Base-by-base conservation (phyloP, 2,888 invertebrate genomes). In the Cerceris rybyensis region DNA sequence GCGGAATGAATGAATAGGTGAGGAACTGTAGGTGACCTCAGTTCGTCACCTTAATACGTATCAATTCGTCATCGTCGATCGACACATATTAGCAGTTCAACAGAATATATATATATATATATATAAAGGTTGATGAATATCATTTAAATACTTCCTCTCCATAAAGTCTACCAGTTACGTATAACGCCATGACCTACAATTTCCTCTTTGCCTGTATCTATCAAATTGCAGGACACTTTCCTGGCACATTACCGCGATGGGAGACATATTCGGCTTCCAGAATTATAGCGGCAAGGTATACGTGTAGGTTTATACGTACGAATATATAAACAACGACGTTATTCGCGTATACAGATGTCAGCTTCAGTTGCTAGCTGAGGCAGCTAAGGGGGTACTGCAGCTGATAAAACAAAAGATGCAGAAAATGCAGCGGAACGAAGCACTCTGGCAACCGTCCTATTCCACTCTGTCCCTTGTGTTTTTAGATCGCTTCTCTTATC, bases 361-460 rank as follows among this genome's bases (percentile, higher is more conserved):
- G 75, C 46, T 68, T 64, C 82, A 78, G 66, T 79, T 74, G 82
- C 64, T 82, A 17, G 69, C 67, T 71, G 59, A 60, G 63, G 69
- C 58, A 46, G 66, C 68, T 70, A 72, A 82, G 74, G 60, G 65
- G 67, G 66, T 28, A 60, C 57, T 69, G 74, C 65, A 67, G 67
- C 66, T 71, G 81, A 82, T 82, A 82, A 82, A 82, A 82, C 71
- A 72, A 82, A 78, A 75, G 66, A 39, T 50, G 52, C 13, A 57
- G 16, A 58, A 52, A 67, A 64, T 55, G 61, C 55, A 39, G 60
- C 77, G 65, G 28, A 76, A 71, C 75, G 65, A 73, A 73, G 70
- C 73, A 60, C 60, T 52, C 67, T 67, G 72, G 72, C 73, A 70
- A 61, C 49, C 49, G 39, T 67, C 65, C 75, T 66, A 61, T 50